A percentile compares a stretch with the other conserved stretches of the same genome.
Conservation (phyloP, 2,113 vertebrate species). For the Callorhinus ursinus region DNA sequence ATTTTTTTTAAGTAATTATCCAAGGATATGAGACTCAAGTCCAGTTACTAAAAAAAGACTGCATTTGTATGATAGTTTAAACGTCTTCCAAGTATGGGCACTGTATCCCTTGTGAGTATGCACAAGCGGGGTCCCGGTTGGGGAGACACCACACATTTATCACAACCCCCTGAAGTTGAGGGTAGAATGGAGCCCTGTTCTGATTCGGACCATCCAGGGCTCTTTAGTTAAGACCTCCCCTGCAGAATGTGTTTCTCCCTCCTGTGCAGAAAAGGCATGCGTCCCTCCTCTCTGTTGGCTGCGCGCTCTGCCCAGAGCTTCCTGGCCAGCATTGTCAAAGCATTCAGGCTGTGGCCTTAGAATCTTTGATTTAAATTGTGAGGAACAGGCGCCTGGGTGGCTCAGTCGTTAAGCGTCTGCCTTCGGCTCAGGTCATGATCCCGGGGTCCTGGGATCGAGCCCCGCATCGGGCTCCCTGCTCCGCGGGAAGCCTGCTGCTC, state of each 20-base stretch:
- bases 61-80: not conserved
- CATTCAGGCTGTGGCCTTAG: not conserved
- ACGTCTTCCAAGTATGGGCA: not conserved
- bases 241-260: not conserved
- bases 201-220: not conserved
- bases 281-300: not conserved
- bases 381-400: too few relatives aligned
- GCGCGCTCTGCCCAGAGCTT: not conserved
- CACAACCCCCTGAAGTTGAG: not conserved
- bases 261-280: not conserved
- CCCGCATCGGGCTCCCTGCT: too few relatives aligned
- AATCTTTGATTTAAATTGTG: not conserved
- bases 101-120: not conserved
- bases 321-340: not conserved
- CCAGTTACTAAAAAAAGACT: not conserved
- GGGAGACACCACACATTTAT: not conserved
- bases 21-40: not conserved
- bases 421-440: too few relatives aligned
- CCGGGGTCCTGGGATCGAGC: too few relatives aligned
- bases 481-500: too few relatives aligned
- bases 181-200: not conserved
- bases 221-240: not conserved
- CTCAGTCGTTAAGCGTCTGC: too few relatives aligned
- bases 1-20: not conserved
- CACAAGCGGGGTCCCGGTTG: rapidly evolving